These are phyloP conservation scores for Rotaria sp. DNA, from an alignment of 2,888 invertebrate genomes.

Conservation along the genomic window DNA sequence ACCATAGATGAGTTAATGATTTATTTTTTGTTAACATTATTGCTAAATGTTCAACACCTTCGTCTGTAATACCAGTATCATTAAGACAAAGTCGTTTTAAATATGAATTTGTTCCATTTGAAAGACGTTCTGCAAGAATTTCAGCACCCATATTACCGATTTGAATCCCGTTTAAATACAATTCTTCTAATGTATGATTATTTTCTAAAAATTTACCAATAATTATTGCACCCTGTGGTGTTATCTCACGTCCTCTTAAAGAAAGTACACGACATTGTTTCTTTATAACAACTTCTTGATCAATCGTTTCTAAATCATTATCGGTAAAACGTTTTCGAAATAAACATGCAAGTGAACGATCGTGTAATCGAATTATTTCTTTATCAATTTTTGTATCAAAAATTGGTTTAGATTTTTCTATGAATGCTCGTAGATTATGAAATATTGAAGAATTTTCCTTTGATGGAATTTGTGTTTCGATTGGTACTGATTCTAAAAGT, in stretches of 20 bases:
- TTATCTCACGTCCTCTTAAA: not conserved
- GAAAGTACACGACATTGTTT: too few relatives aligned
- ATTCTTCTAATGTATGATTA: not conserved
- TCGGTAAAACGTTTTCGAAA: too few relatives aligned
- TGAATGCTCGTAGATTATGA: too few relatives aligned
- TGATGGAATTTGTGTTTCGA: too few relatives aligned
- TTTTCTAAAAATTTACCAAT: not conserved
- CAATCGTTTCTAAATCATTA: too few relatives aligned
- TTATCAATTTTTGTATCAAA: too few relatives aligned
- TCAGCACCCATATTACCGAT: not conserved
- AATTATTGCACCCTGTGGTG: not conserved
- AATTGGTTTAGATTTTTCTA: too few relatives aligned
- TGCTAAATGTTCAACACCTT: not conserved
- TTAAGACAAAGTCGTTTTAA: not conserved
- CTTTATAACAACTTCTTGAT: too few relatives aligned
- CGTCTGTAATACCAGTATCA: not conserved
- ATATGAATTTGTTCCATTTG: not conserved
- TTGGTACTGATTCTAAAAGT: too few relatives aligned
- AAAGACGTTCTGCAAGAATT: not conserved
- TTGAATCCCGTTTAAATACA: not conserved
- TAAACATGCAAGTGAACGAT: too few relatives aligned
- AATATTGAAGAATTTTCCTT: too few relatives aligned
- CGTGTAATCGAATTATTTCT: too few relatives aligned
- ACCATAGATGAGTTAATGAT: not conserved
- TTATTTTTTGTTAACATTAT: not conserved